Percentiles rank a stretch among this genome's conserved stretches.
These are phyloP conservation scores for Bergia puertoricense DNA, from an alignment of 92 coral and sea anemone species.

Conservation along the genomic window DNA sequence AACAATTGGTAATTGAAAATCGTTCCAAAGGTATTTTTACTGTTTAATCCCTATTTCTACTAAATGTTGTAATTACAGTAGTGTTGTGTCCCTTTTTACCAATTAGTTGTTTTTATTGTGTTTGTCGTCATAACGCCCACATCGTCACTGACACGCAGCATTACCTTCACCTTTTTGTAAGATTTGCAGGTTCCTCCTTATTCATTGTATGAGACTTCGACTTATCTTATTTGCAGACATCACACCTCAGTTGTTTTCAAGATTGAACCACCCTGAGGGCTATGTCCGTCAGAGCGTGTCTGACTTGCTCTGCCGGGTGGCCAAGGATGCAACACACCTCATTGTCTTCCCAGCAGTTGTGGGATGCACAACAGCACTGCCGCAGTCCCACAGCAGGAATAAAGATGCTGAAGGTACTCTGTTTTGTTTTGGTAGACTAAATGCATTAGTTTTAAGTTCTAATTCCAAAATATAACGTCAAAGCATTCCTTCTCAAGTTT, in stretches of 20 bases:
- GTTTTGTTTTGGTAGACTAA: not conserved
- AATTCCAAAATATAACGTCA: too few species aligned
- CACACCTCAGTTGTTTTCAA: slow-evolving; percentile 95
- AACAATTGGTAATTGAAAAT: too few species aligned
- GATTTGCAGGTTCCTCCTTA: not conserved
- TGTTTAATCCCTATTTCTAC: too few species aligned
- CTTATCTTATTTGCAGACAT: slow-evolving; percentile 62
- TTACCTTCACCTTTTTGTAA: too few species aligned
- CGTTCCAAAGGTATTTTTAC: too few species aligned
- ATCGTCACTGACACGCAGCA: too few species aligned
- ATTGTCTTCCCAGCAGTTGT: slow-evolving; percentile 97
- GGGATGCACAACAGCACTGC: slow-evolving; percentile 80
- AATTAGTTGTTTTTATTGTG: too few species aligned
- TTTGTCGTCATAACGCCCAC: too few species aligned
- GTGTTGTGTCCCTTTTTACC: too few species aligned
- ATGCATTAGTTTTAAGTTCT: not conserved
- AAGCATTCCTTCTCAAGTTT: too few species aligned
- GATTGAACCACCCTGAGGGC: slow-evolving; percentile 95
- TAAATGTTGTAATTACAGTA: too few species aligned
- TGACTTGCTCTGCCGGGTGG: slow-evolving; percentile 94
- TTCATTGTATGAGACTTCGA: not conserved
- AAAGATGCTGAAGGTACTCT: slow-evolving; percentile 64
- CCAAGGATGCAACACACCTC: slow-evolving; percentile 94
- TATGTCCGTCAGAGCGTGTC: slow-evolving; percentile 96
- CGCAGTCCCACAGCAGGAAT: slow-evolving; percentile 70